Percentiles rank a stretch among this genome's conserved stretches.
Conservation (phyloP, 2,113 vertebrate genomes). For the Nansenia antarctica region DNA sequence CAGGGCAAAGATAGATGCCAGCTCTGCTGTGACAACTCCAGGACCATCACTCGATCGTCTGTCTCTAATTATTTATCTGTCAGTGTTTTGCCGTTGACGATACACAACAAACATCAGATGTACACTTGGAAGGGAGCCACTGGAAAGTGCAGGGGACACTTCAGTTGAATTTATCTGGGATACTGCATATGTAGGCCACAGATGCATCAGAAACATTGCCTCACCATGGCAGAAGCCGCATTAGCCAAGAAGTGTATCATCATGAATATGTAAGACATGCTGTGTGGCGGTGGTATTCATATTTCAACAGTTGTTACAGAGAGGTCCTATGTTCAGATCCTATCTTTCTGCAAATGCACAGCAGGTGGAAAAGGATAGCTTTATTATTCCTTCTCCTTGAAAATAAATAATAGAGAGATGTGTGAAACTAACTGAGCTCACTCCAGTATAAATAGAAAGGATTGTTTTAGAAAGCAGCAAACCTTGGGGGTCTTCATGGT, state of each 20-base stretch:
- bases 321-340: neutral
- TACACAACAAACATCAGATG: too few relatives aligned
- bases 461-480: neutral
- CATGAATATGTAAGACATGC: neutral
- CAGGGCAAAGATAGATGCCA: neutral
- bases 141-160: neutral
- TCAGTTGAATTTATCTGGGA: neutral
- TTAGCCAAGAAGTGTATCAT: neutral
- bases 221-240: neutral
- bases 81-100: neutral
- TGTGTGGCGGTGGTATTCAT: slow-evolving; percentile 9
- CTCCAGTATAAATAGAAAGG: neutral
- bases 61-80: neutral
- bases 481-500: neutral
- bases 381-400: neutral
- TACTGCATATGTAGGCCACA: neutral
- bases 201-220: neutral
- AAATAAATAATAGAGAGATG: slow-evolving; percentile 11
- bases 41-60: neutral
- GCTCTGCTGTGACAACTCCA: neutral
- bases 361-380: neutral
- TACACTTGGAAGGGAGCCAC: neutral
- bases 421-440: neutral
- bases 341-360: neutral
- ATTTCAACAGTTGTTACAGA: slow-evolving; percentile 1